These are phyloP conservation scores for Nasua narica DNA, from an alignment of 2,797 vertebrate species.

Conservation along the genomic window DNA sequence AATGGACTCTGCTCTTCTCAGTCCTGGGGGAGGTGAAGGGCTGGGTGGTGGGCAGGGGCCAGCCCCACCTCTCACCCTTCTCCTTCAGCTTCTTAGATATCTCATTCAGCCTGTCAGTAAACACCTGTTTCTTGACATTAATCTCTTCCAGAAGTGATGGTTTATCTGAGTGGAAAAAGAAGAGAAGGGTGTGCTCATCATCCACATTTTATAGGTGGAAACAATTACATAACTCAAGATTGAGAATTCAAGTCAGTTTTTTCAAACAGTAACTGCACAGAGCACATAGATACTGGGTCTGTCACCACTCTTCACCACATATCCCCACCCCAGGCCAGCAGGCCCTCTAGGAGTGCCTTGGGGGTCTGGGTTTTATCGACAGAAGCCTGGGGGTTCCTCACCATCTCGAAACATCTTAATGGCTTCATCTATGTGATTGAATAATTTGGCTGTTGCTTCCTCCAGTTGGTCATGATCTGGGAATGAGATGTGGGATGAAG, in stretches of 20 bases:
- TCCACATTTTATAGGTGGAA: background rate
- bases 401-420: conserved; percentile 46
- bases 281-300: background rate
- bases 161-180: conserved; percentile 43
- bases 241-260: background rate
- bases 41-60: background rate
- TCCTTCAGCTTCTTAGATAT: conserved; percentile 17
- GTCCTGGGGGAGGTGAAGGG: no score
- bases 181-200: background rate
- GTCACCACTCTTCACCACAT: background rate
- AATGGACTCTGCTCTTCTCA: background rate
- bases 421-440: conserved; percentile 34
- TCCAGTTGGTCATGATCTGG: conserved; percentile 62
- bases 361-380: background rate
- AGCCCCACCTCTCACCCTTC: conserved; percentile 46
- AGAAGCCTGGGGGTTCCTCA: background rate
- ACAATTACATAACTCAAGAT: background rate
- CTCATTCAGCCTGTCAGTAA: background rate
- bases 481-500: background rate
- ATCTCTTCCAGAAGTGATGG: conserved; percentile 33
- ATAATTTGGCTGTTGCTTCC: conserved; percentile 53
- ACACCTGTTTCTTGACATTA: background rate
- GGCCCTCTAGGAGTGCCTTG: background rate
- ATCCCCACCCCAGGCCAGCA: no score
- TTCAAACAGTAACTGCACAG: background rate